Evolutionary conservation across 2,113 vertebrate genomes (phyloP), one percentile per base, ranked within the genome.

Genomic region (Desmodus rotundus): DNA sequence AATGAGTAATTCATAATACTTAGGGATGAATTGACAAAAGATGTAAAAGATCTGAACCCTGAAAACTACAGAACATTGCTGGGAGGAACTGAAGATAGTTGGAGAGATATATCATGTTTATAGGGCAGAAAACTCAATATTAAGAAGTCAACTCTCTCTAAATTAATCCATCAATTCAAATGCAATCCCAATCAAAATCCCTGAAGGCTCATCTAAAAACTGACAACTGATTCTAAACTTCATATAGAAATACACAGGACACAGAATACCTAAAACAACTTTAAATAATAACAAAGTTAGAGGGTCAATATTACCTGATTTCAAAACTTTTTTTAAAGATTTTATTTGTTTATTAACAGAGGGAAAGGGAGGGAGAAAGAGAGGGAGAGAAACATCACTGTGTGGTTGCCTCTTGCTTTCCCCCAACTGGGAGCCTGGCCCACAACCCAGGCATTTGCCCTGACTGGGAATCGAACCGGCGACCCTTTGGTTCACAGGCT

Each of bases 11-110:
- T 41, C 26, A 87, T 95, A 88, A 70, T 84, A 85, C 45, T 74
- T 87, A 87, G 2, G 5, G n/a, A 94, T 97, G 67, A 70, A 96
- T 72, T 93, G 54, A 78, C 31, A 93, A 81, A 94, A 87, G 17
- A 87, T 45, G 15, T 85, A 19, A 95, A 67, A 93, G 26, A 81
- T 85, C 20, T 82, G 6, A 76, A 54, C 41, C 68, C 89, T 92
- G 73, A 86, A 91, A 93, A 91, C 36, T 80, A 70, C 2, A 76
- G 10, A 93, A 72, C 20, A 74, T 58, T 87, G 24, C 36, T 95
- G 33, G 3, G 26, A 80, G 70, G 87, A 89, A 84, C 15, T 78
- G 41, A 93, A 95, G 38, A 68, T 87, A 76, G 68, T 52, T 93
- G 8, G n/a, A 7, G 19, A 78, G 31, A 50, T 72, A 78, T 78